Evolutionary conservation across 2,113 vertebrate species (phyloP).

Genomic region (Pagrus major): DNA sequence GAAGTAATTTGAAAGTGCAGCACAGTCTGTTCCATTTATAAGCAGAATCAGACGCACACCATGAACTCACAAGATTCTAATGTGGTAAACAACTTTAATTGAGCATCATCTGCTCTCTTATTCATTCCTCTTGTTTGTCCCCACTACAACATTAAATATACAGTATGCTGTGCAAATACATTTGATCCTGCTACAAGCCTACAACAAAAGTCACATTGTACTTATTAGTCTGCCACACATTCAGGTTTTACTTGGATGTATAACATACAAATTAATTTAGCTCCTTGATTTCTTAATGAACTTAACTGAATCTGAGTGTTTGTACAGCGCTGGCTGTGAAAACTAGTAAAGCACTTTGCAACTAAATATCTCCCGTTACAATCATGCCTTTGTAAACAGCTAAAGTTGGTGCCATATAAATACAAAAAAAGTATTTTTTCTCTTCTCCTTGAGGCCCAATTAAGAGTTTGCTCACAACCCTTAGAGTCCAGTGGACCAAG

Average conservation of each 20-base stretch:
- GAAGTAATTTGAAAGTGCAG: constrained; percentile 24
- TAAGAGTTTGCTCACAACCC: constrained; percentile 51
- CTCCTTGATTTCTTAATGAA: constrained; percentile 37
- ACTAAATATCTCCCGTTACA: constrained; percentile 39
- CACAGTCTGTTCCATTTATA: constrained; percentile 14
- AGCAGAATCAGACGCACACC: constrained; percentile 6
- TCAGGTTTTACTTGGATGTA: constrained; percentile 22
- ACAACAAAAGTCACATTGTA: neutral
- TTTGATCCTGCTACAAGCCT: constrained; percentile 7
- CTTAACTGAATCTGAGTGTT: constrained; percentile 1
- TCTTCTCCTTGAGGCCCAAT: constrained; percentile 65
- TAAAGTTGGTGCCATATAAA: constrained; percentile 11
- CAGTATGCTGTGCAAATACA: constrained; percentile 7
- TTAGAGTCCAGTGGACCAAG: constrained; percentile 40
- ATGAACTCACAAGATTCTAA: constrained; percentile 36
- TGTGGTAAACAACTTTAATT: constrained; percentile 56
- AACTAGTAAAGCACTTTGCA: neutral
- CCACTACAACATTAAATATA: constrained; percentile 5
- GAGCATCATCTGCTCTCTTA: constrained; percentile 24
- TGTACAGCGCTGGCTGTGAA: constrained; percentile 5
- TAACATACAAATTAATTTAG: constrained; percentile 36
- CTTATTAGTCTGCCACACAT: neutral
- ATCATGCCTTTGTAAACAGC: constrained; percentile 26
- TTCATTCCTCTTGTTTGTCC: constrained; percentile 14
- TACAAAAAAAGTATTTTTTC: constrained; percentile 17